A percentile compares a stretch with the other conserved stretches of the same genome.
phyloP scores from a whole-genome alignment of 2,797 vertebrate genomes.

The Geotria australis region DNA sequence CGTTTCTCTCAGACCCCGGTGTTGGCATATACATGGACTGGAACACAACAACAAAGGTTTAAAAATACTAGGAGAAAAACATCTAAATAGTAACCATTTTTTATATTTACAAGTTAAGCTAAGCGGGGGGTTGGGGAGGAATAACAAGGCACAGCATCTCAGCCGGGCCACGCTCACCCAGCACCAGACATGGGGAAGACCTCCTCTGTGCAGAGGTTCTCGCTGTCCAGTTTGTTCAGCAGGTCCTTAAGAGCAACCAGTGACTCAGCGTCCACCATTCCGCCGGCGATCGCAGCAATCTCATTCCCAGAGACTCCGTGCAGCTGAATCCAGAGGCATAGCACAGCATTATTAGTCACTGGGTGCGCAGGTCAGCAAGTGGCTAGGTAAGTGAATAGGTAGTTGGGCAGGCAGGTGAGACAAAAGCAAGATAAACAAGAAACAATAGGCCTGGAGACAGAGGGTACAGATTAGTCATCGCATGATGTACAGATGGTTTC shows the following conservation, averaged over 20 bases:
- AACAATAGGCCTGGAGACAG: too few relatives aligned
- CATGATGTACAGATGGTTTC: too few relatives aligned
- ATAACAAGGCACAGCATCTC: too few relatives aligned
- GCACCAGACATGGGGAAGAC: conserved; percentile 45
- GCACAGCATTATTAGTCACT: neutral
- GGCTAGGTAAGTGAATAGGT: neutral
- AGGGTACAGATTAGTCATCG: too few relatives aligned
- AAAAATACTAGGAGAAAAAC: too few relatives aligned
- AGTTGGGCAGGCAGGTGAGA: neutral
- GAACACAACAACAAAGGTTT: too few relatives aligned
- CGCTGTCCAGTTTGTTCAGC: conserved; percentile 50
- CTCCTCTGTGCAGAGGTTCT: conserved; percentile 68
- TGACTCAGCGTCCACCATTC: conserved; percentile 68
- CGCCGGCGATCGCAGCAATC: conserved; percentile 51
- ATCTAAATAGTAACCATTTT: too few relatives aligned
- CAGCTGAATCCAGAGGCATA: conserved; percentile 12
- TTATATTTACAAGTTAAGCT: too few relatives aligned
- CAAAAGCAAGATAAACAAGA: too few relatives aligned
- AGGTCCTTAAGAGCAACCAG: conserved; percentile 67
- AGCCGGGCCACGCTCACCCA: conserved; percentile 13
- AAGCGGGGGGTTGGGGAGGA: too few relatives aligned
- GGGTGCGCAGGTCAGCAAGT: neutral
- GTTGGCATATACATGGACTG: too few relatives aligned
- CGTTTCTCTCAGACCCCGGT: too few relatives aligned
- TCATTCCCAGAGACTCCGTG: conserved; percentile 39